Evolutionary conservation across 2,113 vertebrate genomes (phyloP), one percentile per base, ranked within the genome.

Genomic region (Lonchura striata): DNA sequence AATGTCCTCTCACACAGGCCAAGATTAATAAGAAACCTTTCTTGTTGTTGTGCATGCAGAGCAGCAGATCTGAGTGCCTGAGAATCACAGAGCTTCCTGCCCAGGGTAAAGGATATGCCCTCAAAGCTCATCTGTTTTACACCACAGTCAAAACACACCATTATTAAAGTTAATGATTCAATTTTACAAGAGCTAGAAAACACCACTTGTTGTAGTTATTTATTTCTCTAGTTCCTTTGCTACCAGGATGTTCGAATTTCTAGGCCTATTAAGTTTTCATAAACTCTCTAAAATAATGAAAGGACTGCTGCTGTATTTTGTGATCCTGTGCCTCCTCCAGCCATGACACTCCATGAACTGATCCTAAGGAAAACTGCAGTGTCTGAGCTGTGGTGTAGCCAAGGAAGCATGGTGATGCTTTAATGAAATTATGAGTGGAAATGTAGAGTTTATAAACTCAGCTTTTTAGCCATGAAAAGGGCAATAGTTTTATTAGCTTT

Each of bases 401-500:
- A 24, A 39, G n/a, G 59, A 46, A 50, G 8, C 50, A 10, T 5
- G 25, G 11, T 7, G 30, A 60, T 19, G 37, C n/a, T 90, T 49
- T 52, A 57, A 41, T 79, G 54, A 72, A 68, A 57, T 30, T 28
- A 0, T 41, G 15, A 64, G 28, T 66, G 61, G 28, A 93, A 87
- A 86, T 35, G 23, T 24, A 54, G 33, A 74, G 49, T 83, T 37
- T 49, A 31, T 37, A 69, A 90, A 27, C 49, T 84, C 39, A 70
- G 28, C 23, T 52, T 78, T 92, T 80, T 66, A 75, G 64, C 33
- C 44, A 10, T 47, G 56, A 74, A 70, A 88, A 17, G 39, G 41
- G 65, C 39, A 66, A 41, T 81, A 92, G 47, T 88, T 88, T 80
- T 63, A 80, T 77, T 52, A 88, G 64, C 30, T 47, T 66, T 87